A percentile compares a stretch with the other conserved stretches of the same genome.
phyloP scores from a whole-genome alignment of 2,888 invertebrate species.

The Coelopa pilipes region DNA sequence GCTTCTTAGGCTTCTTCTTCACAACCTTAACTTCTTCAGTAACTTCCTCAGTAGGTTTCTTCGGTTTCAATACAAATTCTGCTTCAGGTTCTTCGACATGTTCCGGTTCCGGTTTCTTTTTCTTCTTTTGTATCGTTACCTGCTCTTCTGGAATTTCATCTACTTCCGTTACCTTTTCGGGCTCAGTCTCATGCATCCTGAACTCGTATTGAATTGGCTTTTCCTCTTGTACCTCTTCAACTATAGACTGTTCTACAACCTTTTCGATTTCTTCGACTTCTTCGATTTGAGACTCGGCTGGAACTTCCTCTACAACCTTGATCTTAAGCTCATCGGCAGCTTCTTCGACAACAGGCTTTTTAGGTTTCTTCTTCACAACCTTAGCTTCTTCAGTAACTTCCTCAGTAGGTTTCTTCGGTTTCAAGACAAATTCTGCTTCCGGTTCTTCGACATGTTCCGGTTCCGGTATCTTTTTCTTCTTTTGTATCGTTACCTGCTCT shows the following conservation, averaged over 20 bases:
- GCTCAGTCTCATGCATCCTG: slow-evolving; percentile 44
- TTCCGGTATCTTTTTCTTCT: too few species aligned
- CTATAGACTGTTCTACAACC: slow-evolving; percentile 46
- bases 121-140: slow-evolving; percentile 19
- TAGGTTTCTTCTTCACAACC: too few species aligned
- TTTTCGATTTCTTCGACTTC: too few species aligned
- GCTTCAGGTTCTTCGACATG: slow-evolving; percentile 51
- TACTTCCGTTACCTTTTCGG: slow-evolving; percentile 52
- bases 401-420: too few species aligned
- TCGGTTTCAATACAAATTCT: slow-evolving; percentile 45
- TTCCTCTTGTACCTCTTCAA: slow-evolving; percentile 55
- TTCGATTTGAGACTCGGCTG: too few species aligned
- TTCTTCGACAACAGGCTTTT: too few species aligned
- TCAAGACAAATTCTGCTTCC: too few species aligned
- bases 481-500: too few species aligned
- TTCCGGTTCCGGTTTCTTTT: slow-evolving; percentile 46
- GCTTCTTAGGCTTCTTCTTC: slow-evolving; percentile 57
- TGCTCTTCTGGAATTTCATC: slow-evolving; percentile 45
- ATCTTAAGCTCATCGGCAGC: too few species aligned
- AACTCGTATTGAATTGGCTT: slow-evolving; percentile 50
- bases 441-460: too few species aligned
- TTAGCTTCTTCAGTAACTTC: too few species aligned
- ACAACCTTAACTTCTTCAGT: slow-evolving; percentile 53
- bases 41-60: slow-evolving; percentile 47
- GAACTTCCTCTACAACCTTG: too few species aligned